Percentiles rank a stretch among this genome's conserved stretches.
Conservation (phyloP, 2,797 vertebrate species). For the Crocodylus rhombifer region DNA sequence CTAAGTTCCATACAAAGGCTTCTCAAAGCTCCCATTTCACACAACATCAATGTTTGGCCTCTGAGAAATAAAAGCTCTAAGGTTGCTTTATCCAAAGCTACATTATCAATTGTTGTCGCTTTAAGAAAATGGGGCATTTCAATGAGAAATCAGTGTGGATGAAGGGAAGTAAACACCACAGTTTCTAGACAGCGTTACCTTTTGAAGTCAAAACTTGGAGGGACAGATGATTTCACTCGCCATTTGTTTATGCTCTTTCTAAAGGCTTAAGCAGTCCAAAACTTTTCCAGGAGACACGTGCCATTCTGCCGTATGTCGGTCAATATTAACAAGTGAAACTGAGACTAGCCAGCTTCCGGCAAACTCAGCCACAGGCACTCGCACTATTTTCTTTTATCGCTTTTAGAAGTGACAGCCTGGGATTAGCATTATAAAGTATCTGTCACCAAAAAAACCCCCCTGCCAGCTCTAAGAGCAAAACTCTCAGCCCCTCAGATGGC, state of each 20-base stretch:
- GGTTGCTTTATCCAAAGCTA: constrained; percentile 68
- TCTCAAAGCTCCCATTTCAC: constrained; percentile 79
- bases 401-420: constrained; percentile 70
- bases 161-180: not conserved
- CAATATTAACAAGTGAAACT: not conserved
- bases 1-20: constrained; percentile 79
- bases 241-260: not conserved
- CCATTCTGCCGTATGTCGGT: not conserved
- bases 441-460: not conserved
- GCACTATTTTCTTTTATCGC: not conserved
- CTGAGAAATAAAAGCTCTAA: constrained; percentile 77
- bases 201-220: not conserved
- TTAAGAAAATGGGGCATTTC: constrained; percentile 8
- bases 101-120: constrained; percentile 77
- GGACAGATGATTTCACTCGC: not conserved
- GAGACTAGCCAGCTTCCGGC: not conserved
- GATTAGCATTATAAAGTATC: constrained; percentile 62
- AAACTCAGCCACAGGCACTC: constrained; percentile 50
- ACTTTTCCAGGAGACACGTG: not conserved
- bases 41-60: constrained; percentile 79
- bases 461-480: fast-evolving
- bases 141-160: not conserved
- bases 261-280: not conserved
- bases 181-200: not conserved
- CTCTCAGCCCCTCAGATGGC: fast-evolving